Conservation (phyloP, 2,888 invertebrate genomes). For the Arge pagana region DNA sequence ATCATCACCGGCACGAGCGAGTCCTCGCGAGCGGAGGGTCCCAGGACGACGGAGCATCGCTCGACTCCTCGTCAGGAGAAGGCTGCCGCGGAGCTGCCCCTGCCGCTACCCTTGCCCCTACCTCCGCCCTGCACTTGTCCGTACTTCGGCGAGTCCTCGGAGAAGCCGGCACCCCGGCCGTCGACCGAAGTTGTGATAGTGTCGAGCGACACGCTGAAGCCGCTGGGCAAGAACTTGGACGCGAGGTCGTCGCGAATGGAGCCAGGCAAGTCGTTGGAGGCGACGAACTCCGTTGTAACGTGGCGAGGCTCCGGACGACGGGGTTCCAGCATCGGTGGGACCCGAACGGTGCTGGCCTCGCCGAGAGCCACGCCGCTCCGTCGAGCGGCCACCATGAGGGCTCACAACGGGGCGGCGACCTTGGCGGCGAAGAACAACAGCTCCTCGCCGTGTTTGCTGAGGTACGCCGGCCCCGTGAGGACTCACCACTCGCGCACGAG, state of each 20-base stretch:
- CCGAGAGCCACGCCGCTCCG: constrained; percentile 60
- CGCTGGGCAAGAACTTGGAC: constrained; percentile 33
- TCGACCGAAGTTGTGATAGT: constrained; percentile 63
- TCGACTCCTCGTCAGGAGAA: constrained; percentile 34
- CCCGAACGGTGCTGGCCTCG: constrained; percentile 54
- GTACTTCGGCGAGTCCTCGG: constrained; percentile 75
- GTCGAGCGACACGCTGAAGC: constrained; percentile 62
- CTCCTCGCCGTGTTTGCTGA: constrained; percentile 63
- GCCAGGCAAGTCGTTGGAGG: constrained; percentile 53
- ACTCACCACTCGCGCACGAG: constrained; percentile 80
- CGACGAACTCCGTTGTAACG: constrained; percentile 66
- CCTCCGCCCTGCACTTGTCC: constrained; percentile 83
- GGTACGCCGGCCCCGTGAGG: constrained; percentile 63
- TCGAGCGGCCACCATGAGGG: constrained; percentile 67
- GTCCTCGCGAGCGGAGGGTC: constrained; percentile 21
- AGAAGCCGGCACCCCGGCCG: constrained; percentile 56
- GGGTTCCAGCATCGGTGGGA: constrained; percentile 74
- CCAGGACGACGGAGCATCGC: constrained; percentile 21
- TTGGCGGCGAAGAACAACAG: constrained; percentile 53
- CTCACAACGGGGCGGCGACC: constrained; percentile 57
- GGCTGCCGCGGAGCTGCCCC: constrained; percentile 39
- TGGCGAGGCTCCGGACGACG: constrained; percentile 72
- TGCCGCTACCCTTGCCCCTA: constrained; percentile 62
- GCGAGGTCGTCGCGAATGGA: constrained; percentile 56
- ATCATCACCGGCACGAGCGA: constrained; percentile 35